These are phyloP conservation scores for Rhinopithecus roxellana DNA, from an alignment of 2,113 vertebrate genomes.

Conservation along the genomic window DNA sequence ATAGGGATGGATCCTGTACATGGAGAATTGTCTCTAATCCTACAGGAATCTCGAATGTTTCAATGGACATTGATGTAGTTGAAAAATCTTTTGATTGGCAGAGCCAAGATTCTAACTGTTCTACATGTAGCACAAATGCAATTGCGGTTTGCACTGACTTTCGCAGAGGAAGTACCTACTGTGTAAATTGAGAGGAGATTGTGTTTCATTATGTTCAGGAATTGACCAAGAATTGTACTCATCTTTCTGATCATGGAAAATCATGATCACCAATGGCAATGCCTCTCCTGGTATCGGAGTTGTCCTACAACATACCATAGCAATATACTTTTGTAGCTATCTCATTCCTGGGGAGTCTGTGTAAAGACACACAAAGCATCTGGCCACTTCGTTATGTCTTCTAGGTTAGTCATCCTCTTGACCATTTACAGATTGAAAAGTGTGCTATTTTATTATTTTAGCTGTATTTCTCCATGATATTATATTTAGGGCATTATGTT, in stretches of 20 bases:
- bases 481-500: neutral
- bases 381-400: neutral
- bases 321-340: neutral
- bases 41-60: neutral
- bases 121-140: neutral
- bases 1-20: neutral
- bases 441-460: neutral
- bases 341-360: neutral
- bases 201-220: neutral
- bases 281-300: neutral
- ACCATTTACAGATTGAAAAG: neutral
- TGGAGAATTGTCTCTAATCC: neutral
- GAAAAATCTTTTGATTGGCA: neutral
- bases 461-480: neutral
- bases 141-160: neutral
- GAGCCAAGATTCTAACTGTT: neutral
- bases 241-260: neutral
- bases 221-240: neutral
- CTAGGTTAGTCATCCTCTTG: neutral
- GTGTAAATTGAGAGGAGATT: conserved; percentile 9
- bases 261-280: neutral
- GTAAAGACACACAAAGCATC: neutral
- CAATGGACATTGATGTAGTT: neutral
- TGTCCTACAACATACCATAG: neutral
- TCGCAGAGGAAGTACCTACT: neutral